Evolutionary conservation across 2,113 vertebrate genomes (phyloP), one percentile per base, ranked within the genome.

Genomic region (Hydrolagus affinis): DNA sequence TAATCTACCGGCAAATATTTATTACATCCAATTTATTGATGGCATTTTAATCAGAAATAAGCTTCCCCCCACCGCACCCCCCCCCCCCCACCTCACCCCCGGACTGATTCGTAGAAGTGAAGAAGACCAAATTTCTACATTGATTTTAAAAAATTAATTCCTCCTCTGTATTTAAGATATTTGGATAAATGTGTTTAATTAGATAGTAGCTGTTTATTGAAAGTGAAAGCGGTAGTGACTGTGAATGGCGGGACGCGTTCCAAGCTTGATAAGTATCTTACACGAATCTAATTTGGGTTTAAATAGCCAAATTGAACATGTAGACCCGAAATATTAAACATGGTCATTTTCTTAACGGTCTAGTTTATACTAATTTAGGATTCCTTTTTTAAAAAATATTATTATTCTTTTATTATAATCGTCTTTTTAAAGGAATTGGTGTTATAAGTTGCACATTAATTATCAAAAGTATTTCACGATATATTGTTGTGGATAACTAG

Each of bases 1-100:
- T 98, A 98, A 98, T 98, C 96, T 97, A 95, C 95, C 95, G 95
- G 95, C 95, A 97, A 98, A 97, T 98, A 98, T 97, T 98, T 97
- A 98, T 98, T 97, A 98, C 96, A 94, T 95, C 94, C 96, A 97
- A 96, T 98, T 96, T 97, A 95, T 92, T 92, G 92, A 93, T 93
- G 92, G 91, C 92, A 93, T 91, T 93, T 89, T 90, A 85, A 88
- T 88, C 91, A 91, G 91, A 89, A 91, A 92, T 93, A 92, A 86
- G 92, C 90, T 90, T 90, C 90, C 90, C n/a, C n/a, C n/a, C n/a
- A n/a, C n/a, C n/a, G n/a, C n/a, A n/a, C n/a, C n/a, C n/a, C n/a
- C n/a, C n/a, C n/a, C n/a, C n/a, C n/a, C n/a, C n/a, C n/a, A n/a
- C n/a, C n/a, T n/a, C n/a, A n/a, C n/a, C n/a, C n/a, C 30, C 89